Conservation (phyloP, 2,797 vertebrate species). For the Crenuchus spilurus region DNA sequence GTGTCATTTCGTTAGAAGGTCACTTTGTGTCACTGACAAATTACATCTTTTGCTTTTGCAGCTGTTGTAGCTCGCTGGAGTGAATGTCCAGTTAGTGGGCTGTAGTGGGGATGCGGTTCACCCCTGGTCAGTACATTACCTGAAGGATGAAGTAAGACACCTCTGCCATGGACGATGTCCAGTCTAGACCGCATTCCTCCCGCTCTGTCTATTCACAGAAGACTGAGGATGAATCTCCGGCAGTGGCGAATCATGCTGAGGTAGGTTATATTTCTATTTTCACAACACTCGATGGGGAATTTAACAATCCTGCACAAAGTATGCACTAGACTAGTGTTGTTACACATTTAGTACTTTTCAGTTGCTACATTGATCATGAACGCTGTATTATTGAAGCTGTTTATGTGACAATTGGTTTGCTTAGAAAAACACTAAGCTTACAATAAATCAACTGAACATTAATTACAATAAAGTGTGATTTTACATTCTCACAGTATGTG, state of each 20-base stretch:
- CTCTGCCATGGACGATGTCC: conserved; percentile 71
- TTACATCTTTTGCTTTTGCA: not conserved
- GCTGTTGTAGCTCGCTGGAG: not conserved
- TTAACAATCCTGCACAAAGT: too few relatives aligned
- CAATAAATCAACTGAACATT: too few relatives aligned
- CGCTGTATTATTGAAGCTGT: too few relatives aligned
- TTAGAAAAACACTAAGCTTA: too few relatives aligned
- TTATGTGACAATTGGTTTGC: too few relatives aligned
- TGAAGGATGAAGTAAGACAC: conserved; percentile 49
- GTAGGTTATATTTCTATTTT: conserved; percentile 52
- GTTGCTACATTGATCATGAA: too few relatives aligned
- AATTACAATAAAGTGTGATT: too few relatives aligned
- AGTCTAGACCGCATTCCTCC: conserved; percentile 57
- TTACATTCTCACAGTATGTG: too few relatives aligned
- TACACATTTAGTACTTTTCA: too few relatives aligned
- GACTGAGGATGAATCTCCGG: conserved; percentile 53
- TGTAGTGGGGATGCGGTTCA: not conserved
- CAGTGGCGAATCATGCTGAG: conserved; percentile 73
- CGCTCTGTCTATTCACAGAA: conserved; percentile 50
- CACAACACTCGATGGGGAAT: too few relatives aligned
- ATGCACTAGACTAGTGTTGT: not conserved
- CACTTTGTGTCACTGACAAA: not conserved
- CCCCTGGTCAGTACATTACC: conserved; percentile 2
- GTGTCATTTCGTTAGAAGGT: too few relatives aligned
- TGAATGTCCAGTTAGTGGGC: conserved; percentile 11